A percentile compares a stretch with the other conserved stretches of the same genome.
These are phyloP conservation scores for Indicator maculatus DNA, from an alignment of 2,113 vertebrate genomes.

Conservation along the genomic window DNA sequence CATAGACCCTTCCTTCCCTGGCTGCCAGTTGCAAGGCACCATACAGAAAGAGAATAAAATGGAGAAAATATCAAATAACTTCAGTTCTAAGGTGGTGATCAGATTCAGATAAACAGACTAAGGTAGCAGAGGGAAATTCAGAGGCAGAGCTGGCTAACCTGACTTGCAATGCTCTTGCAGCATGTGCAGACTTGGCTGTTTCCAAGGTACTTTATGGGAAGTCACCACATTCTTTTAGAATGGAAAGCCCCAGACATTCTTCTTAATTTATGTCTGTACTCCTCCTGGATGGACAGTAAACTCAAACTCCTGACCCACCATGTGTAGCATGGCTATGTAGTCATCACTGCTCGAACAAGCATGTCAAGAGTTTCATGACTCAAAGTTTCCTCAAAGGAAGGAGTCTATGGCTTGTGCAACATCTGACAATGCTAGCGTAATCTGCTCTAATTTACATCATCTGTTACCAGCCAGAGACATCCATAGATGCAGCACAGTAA, in stretches of 20 bases:
- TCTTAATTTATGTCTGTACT: background rate
- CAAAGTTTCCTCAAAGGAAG: background rate
- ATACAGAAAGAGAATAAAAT: background rate
- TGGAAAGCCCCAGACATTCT: background rate
- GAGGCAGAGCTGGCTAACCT: background rate
- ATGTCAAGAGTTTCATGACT: background rate
- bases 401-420: background rate
- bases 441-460: background rate
- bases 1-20: rapidly evolving
- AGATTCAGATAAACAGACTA: background rate
- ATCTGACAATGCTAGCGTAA: background rate
- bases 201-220: background rate
- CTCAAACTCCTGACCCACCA: background rate
- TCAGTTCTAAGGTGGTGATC: background rate
- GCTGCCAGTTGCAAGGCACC: rapidly evolving
- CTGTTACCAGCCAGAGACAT: background rate
- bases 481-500: background rate
- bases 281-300: background rate
- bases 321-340: background rate
- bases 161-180: background rate
- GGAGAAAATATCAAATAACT: background rate
- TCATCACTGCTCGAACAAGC: background rate
- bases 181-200: background rate
- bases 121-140: background rate
- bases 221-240: background rate